Evolutionary conservation across 2,113 vertebrate genomes (phyloP).

Genomic region (Calidris pygmaea): DNA sequence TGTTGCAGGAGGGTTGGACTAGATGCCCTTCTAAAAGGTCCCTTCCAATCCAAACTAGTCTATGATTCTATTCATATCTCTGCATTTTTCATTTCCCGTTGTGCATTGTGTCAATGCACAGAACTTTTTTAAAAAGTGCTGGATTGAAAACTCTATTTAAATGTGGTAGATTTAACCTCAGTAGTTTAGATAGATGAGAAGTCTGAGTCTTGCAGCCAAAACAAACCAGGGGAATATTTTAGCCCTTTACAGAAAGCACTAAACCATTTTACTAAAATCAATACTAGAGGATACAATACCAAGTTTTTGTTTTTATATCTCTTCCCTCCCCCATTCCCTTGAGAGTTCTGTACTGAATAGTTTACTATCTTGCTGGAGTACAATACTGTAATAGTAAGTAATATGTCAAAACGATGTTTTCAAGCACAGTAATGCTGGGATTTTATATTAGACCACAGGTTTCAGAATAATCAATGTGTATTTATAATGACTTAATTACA

Average conservation of each 20-base stretch:
- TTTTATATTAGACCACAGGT: slow-evolving; percentile 36
- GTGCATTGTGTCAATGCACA: background rate
- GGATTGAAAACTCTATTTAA: background rate
- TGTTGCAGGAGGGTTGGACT: background rate
- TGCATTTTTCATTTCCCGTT: background rate
- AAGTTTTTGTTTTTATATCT: background rate
- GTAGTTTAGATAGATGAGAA: background rate
- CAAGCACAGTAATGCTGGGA: background rate
- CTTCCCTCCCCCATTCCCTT: background rate
- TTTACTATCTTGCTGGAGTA: background rate
- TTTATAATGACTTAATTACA: slow-evolving; percentile 57
- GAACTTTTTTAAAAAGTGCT: background rate
- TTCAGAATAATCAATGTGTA: slow-evolving; percentile 51
- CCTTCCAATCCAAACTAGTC: background rate
- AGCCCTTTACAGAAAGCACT: background rate
- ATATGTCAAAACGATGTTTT: slow-evolving; percentile 14
- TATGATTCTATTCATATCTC: background rate
- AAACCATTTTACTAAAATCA: slow-evolving; percentile 45
- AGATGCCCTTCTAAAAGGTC: background rate
- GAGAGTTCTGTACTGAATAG: background rate
- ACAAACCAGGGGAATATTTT: slow-evolving; percentile 15
- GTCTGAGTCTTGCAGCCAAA: background rate
- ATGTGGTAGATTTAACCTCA: background rate
- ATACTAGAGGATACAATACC: background rate
- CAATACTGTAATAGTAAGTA: background rate